Evolutionary conservation across 23 tunicate genomes (phyloP), one percentile per base, ranked within the genome.

Genomic region (Ciona savignyi): DNA sequence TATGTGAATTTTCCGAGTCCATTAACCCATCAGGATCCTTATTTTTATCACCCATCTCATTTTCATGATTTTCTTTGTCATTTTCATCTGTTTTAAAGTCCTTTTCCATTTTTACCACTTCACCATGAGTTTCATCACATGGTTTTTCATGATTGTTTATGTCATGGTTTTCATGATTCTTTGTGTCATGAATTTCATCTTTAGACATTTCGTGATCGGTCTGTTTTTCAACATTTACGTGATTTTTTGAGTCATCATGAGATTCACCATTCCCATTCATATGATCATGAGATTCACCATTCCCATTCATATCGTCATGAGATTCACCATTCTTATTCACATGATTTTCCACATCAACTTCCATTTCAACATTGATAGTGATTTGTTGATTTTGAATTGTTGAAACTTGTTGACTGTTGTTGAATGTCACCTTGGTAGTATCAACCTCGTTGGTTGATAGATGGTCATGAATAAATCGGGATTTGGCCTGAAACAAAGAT

Each of bases 371-470:
- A 29, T 15, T 21, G 29, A 4, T 68, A 4, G 21, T 68, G 26
- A 25, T 6, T 4, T 25, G 34, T 6, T 3, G 33, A 28, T 4
- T 9, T 24, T 25, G 23, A 27, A 3, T 21, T 27, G 28, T 29
- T 20, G 23, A 24, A 27, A 68, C 35, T 27, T 29, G 73, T 24
- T 68, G 34, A 27, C 33, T 25, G 63, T 32, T 30, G 78, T 71
- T 71, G 69, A 79, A 79, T 24, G 76, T 72, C 2, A 72, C 76
- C 23, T 48, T 35, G 2, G 76, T 48, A 33, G 65, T 29, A 31
- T 29, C 48, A 34, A 69, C 25, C 25, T 33, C 73, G 23, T 69
- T 24, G 48, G 73, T 31, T 3, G 73, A 30, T 34, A 30, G 24
- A 22, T 69, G 73, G 29, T 69, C 73, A 2, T 35, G 73, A 6